These are phyloP conservation scores for Hemiprocne comata DNA, from an alignment of 2,113 vertebrate species.

Conservation along the genomic window DNA sequence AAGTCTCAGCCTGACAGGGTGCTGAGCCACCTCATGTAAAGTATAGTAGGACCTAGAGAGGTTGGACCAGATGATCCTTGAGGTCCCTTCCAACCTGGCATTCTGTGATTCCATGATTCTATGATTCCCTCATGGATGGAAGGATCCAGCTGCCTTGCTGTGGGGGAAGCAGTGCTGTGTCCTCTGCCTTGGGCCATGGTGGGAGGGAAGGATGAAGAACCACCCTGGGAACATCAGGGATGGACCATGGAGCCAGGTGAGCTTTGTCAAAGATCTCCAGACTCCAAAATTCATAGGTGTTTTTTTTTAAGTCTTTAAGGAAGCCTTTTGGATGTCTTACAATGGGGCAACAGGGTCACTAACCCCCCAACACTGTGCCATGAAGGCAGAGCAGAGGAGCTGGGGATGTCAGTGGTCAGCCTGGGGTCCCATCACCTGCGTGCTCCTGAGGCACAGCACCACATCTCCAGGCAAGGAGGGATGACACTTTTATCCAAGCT, in stretches of 20 bases:
- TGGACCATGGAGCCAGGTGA: not conserved
- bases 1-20: too few species aligned
- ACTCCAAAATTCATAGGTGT: not conserved
- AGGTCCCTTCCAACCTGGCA: too few species aligned
- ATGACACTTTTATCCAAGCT: not conserved
- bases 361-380: rapidly evolving
- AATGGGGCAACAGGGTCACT: not conserved
- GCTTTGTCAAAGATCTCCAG: not conserved
- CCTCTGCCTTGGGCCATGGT: rapidly evolving
- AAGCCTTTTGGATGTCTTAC: not conserved
- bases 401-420: not conserved
- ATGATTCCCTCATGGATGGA: too few species aligned
- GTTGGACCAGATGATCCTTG: too few species aligned
- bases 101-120: too few species aligned
- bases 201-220: not conserved
- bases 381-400: not conserved
- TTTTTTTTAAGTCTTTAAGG: not conserved
- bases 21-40: too few species aligned
- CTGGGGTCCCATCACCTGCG: not conserved
- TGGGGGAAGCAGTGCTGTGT: not conserved
- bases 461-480: not conserved
- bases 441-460: not conserved
- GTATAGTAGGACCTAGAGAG: too few species aligned
- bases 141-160: not conserved
- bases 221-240: rapidly evolving